Evolutionary conservation across 2,797 vertebrate species (phyloP).

Genomic region (Kryptolebias ocellatus): DNA sequence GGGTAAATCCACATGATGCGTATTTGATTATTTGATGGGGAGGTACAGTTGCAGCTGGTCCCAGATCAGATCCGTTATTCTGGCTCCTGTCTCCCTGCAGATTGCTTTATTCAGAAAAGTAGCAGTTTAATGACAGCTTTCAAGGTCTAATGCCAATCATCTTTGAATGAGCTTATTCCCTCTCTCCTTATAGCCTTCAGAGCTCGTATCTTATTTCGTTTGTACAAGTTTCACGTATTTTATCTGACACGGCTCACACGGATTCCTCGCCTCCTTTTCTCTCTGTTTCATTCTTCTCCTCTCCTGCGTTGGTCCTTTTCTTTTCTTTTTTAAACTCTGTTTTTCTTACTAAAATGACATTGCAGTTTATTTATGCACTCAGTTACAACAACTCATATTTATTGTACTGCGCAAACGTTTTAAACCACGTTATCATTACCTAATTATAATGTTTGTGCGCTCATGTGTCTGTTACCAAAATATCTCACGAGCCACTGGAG

Average conservation of each 20-base stretch:
- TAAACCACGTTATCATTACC: neutral
- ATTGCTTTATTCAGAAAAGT: constrained; percentile 65
- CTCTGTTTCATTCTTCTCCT: neutral
- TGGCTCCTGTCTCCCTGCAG: constrained; percentile 33
- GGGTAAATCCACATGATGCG: constrained; percentile 38
- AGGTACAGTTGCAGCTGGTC: constrained; percentile 58
- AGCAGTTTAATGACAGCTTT: constrained; percentile 56
- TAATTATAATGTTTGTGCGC: too few species aligned
- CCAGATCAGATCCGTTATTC: constrained; percentile 59
- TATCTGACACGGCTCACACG: neutral
- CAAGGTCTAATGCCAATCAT: constrained; percentile 50
- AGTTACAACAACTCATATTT: neutral
- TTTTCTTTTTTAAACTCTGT: neutral
- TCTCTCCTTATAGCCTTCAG: constrained; percentile 7
- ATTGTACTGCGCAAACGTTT: neutral
- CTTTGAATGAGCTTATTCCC: constrained; percentile 36
- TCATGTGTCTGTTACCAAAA: too few species aligned
- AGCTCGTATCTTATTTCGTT: constrained; percentile 4
- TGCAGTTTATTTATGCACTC: neutral
- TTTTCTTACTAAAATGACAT: neutral
- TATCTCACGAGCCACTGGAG: too few species aligned
- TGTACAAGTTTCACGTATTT: neutral
- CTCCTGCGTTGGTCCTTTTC: too few species aligned
- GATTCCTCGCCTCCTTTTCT: neutral
- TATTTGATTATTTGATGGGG: constrained; percentile 52